phyloP scores from a whole-genome alignment of 2,113 vertebrate species.

The Genyomyrus donnyi region DNA sequence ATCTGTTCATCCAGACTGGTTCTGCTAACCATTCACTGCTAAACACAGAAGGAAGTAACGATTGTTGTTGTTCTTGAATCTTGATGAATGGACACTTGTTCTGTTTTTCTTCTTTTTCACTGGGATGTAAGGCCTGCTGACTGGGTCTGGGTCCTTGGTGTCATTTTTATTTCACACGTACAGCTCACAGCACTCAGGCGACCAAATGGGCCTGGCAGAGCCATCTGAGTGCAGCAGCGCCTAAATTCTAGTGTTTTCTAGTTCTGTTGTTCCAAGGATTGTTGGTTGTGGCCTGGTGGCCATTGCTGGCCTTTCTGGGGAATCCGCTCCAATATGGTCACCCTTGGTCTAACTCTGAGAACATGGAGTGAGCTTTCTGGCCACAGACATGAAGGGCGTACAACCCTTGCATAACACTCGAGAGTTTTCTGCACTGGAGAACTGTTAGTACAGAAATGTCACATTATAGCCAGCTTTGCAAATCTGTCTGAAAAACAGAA shows the following conservation, averaged over 20 bases:
- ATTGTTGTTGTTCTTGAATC: neutral
- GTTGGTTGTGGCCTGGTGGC: neutral
- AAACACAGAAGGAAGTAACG: neutral
- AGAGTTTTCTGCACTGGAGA: neutral
- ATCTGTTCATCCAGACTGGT: neutral
- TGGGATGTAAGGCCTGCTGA: neutral
- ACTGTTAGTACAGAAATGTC: neutral
- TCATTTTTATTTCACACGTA: neutral
- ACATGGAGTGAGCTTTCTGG: neutral
- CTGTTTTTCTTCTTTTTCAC: neutral
- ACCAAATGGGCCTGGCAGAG: neutral
- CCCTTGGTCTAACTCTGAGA: neutral
- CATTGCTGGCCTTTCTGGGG: neutral
- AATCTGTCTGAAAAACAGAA: neutral
- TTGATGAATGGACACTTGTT: neutral
- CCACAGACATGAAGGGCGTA: neutral
- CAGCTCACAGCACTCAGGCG: neutral
- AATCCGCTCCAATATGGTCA: neutral
- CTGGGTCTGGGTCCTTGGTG: neutral
- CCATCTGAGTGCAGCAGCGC: neutral
- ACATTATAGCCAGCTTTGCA: neutral
- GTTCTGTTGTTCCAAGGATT: neutral
- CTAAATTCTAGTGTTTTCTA: neutral
- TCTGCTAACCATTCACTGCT: neutral
- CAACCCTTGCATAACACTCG: neutral